Percentiles rank a stretch among this genome's conserved stretches.
Evolutionary conservation across 92 coral and sea anemone species (phyloP).

Genomic region (Micromussa lordhowensis): DNA sequence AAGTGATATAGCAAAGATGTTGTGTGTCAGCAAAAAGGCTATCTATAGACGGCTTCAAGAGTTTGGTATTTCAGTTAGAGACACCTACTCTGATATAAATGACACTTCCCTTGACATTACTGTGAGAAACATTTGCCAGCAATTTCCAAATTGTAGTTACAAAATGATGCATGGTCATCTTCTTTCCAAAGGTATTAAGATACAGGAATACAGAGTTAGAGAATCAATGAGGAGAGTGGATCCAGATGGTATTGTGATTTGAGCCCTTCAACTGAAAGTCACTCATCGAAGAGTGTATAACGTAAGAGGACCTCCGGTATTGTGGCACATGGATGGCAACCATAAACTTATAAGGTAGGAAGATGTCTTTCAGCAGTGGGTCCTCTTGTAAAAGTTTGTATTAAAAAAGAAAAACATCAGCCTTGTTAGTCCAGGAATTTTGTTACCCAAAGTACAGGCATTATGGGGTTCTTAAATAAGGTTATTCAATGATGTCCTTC

Average conservation of each 20-base stretch:
- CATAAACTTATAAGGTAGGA: constrained; percentile 62
- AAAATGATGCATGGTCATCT: constrained; percentile 68
- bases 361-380: too few species aligned
- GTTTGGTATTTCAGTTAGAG: constrained; percentile 46
- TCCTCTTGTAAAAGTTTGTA: too few species aligned
- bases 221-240: constrained; percentile 64
- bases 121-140: constrained; percentile 14
- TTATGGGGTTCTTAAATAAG: too few species aligned
- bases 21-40: constrained; percentile 56
- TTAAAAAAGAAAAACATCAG: too few species aligned
- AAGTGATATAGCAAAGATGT: constrained; percentile 18
- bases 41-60: constrained; percentile 65
- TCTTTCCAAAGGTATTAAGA: constrained; percentile 50
- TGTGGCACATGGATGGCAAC: constrained; percentile 69
- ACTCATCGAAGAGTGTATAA: constrained; percentile 72
- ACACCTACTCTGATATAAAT: constrained; percentile 49
- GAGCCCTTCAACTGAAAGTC: constrained; percentile 68
- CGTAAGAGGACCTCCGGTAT: constrained; percentile 63
- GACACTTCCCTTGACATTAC: constrained; percentile 48
- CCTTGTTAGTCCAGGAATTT: too few species aligned
- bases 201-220: constrained; percentile 54
- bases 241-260: constrained; percentile 62
- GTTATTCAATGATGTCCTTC: too few species aligned
- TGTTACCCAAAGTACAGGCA: too few species aligned
- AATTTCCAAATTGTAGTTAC: constrained; percentile 60